phyloP scores from a whole-genome alignment of 2,888 invertebrate genomes.

The Iphiclides podalirius region DNA sequence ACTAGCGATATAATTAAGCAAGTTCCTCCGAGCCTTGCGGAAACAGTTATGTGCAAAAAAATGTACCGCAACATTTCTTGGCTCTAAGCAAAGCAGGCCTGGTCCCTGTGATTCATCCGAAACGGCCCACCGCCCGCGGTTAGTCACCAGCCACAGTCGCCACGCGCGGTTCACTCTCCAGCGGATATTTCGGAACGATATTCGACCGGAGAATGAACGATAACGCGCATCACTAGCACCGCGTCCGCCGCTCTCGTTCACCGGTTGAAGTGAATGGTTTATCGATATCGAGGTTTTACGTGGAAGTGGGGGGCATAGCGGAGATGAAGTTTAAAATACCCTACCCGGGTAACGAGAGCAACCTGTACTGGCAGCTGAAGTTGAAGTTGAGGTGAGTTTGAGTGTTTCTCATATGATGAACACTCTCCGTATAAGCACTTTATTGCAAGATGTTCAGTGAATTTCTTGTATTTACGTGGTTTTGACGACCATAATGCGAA shows the following conservation, averaged over 20 bases:
- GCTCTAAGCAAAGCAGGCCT: slow-evolving; percentile 56
- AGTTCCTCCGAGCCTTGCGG: slow-evolving; percentile 40
- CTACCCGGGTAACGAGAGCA: slow-evolving; percentile 36
- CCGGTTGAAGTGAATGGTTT: neutral
- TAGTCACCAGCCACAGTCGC: slow-evolving; percentile 52
- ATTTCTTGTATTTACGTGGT: no score
- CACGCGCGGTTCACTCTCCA: slow-evolving; percentile 50
- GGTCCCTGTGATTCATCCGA: slow-evolving; percentile 62
- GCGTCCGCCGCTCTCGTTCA: slow-evolving; percentile 25
- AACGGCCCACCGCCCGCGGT: slow-evolving; percentile 35
- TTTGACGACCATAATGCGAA: no score
- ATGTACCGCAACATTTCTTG: slow-evolving; percentile 67
- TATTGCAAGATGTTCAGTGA: no score
- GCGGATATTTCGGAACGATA: slow-evolving; percentile 64
- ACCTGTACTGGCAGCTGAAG: slow-evolving; percentile 44
- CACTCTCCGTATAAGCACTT: no score
- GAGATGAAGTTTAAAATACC: slow-evolving; percentile 52
- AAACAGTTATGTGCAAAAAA: slow-evolving; percentile 61
- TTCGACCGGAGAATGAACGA: slow-evolving; percentile 42
- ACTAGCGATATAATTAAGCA: slow-evolving; percentile 42
- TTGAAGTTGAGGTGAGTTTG: slow-evolving; percentile 45
- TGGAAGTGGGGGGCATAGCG: slow-evolving; percentile 20
- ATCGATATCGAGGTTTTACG: neutral
- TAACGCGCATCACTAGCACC: slow-evolving; percentile 33
- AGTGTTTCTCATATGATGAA: no score